Percentiles rank a stretch among this genome's conserved stretches.
These are phyloP conservation scores for Rhinella marina DNA, from an alignment of 2,797 vertebrate genomes.

Conservation along the genomic window DNA sequence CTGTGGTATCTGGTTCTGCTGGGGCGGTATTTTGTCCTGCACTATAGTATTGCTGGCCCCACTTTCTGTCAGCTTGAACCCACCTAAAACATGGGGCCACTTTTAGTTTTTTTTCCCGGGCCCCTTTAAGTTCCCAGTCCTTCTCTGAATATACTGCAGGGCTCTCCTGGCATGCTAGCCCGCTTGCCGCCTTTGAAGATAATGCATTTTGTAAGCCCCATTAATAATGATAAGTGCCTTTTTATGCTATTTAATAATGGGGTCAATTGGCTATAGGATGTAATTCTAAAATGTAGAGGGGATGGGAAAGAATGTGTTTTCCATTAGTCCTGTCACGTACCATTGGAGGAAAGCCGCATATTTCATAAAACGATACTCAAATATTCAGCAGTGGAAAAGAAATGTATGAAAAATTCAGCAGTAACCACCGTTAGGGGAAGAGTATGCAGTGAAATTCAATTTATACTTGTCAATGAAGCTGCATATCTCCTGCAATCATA, in stretches of 20 bases:
- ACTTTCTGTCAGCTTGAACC: too few species aligned
- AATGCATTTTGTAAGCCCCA: constrained; percentile 25
- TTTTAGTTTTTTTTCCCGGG: too few species aligned
- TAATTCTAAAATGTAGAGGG: constrained; percentile 10
- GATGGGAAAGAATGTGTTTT: constrained; percentile 29
- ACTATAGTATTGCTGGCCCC: too few species aligned
- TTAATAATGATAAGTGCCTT: constrained; percentile 42
- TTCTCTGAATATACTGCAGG: background rate
- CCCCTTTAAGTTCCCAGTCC: too few species aligned
- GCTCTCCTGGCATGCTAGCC: background rate
- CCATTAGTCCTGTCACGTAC: constrained; percentile 37
- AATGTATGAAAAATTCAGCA: constrained; percentile 52
- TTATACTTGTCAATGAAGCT: constrained; percentile 54
- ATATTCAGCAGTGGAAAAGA: constrained; percentile 42
- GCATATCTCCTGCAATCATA: constrained; percentile 50
- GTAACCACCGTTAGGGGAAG: constrained; percentile 42
- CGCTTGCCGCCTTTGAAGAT: background rate
- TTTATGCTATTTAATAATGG: constrained; percentile 23
- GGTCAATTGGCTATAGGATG: constrained; percentile 38
- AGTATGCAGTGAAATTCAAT: constrained; percentile 48
- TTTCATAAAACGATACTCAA: constrained; percentile 55
- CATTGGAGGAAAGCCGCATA: constrained; percentile 41
- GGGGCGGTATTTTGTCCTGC: too few species aligned
- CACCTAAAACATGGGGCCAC: too few species aligned
- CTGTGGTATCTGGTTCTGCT: too few species aligned